These are phyloP conservation scores for Ceratina australensis DNA, from an alignment of 1,140 invertebrate species.

Conservation along the genomic window DNA sequence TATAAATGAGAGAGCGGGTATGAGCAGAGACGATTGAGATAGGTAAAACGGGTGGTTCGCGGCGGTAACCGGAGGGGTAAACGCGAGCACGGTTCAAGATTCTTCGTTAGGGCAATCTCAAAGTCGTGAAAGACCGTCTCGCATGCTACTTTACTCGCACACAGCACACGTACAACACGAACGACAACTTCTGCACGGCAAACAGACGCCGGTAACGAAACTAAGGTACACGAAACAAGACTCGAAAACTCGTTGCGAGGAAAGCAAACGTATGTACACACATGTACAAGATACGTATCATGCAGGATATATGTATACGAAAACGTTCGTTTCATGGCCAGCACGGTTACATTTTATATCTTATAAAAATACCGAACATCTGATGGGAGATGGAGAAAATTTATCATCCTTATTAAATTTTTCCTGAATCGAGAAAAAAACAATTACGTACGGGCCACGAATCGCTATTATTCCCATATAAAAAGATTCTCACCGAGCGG, in stretches of 20 bases:
- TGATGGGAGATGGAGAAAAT: too few species aligned
- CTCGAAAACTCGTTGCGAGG: constrained; percentile 12
- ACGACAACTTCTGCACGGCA: neutral
- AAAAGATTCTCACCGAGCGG: constrained; percentile 85
- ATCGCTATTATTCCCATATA: constrained; percentile 69
- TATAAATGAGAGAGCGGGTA: too few species aligned
- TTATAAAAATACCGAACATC: too few species aligned
- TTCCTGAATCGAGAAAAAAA: too few species aligned
- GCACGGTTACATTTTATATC: constrained; percentile 14
- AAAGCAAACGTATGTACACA: constrained; percentile 54
- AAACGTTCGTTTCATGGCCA: constrained; percentile 54
- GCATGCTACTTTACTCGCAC: constrained; percentile 21
- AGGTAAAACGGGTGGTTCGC: neutral
- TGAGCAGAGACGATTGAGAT: neutral
- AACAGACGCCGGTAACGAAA: constrained; percentile 3
- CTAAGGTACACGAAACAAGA: constrained; percentile 6
- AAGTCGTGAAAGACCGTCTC: neutral
- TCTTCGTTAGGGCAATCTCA: neutral
- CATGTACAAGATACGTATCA: constrained; percentile 49
- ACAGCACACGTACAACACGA: neutral
- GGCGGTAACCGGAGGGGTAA: neutral
- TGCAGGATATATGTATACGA: constrained; percentile 49
- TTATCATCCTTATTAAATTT: too few species aligned
- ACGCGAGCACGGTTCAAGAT: neutral
- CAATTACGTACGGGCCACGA: constrained; percentile 62